phyloP scores from a whole-genome alignment of 2,797 vertebrate genomes.

The Neomorphus geoffroyi region DNA sequence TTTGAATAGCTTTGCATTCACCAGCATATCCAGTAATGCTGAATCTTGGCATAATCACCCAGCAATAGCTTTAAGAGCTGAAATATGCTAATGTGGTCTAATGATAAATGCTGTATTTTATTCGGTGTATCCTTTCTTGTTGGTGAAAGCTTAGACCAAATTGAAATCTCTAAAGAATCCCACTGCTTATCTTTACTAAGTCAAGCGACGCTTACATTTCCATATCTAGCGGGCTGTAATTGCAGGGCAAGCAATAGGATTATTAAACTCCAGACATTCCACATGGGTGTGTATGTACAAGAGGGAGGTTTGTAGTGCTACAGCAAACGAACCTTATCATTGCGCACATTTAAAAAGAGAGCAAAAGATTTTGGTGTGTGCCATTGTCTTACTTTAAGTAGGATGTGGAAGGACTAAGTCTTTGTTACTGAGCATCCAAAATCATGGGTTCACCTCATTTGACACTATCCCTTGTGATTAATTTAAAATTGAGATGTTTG shows the following conservation, averaged over 20 bases:
- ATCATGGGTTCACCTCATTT: background rate
- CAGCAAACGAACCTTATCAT: background rate
- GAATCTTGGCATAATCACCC: slow-evolving; percentile 12
- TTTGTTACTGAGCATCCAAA: background rate
- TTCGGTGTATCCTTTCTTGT: background rate
- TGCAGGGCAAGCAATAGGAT: slow-evolving; percentile 13
- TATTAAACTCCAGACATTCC: slow-evolving; percentile 39
- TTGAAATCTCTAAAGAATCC: background rate
- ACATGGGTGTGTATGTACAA: background rate
- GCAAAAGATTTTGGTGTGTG: background rate
- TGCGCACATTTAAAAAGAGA: background rate
- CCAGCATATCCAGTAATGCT: background rate
- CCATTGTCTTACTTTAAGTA: background rate
- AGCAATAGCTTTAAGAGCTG: slow-evolving; percentile 23
- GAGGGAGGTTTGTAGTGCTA: background rate
- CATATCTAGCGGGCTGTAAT: background rate
- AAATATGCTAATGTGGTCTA: slow-evolving; percentile 37
- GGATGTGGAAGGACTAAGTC: background rate
- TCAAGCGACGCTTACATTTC: slow-evolving; percentile 11
- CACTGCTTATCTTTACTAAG: slow-evolving; percentile 17
- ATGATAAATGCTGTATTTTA: slow-evolving; percentile 33
- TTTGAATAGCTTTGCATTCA: slow-evolving; percentile 21
- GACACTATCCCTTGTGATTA: background rate
- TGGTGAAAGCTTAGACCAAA: background rate
- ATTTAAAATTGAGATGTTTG: background rate